Evolutionary conservation across 2,888 invertebrate genomes (phyloP).

Genomic region (Blera fallax): DNA sequence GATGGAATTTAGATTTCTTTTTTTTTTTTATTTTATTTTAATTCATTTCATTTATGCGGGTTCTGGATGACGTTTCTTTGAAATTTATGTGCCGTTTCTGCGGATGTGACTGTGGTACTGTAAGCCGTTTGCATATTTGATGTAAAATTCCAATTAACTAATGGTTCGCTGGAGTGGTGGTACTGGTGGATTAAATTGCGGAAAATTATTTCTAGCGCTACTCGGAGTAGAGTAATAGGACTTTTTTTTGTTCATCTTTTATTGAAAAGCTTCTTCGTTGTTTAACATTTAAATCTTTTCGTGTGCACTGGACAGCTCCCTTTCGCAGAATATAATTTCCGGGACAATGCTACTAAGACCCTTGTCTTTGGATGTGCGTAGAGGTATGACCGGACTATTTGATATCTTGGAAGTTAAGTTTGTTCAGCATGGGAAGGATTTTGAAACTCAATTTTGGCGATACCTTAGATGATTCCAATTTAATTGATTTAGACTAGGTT

Average conservation of each 20-base stretch:
- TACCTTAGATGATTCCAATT: too few species aligned
- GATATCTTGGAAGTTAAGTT: too few species aligned
- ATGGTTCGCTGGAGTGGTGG: constrained; percentile 28
- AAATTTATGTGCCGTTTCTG: constrained; percentile 2
- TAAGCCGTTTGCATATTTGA: constrained; percentile 36
- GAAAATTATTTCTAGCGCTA: constrained; percentile 1
- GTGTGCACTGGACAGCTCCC: not conserved
- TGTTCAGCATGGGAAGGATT: too few species aligned
- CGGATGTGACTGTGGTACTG: not conserved
- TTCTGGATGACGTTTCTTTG: constrained; percentile 4
- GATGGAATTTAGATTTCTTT: not conserved
- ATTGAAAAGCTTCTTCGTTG: not conserved
- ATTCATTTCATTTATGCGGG: not conserved
- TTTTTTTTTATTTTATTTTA: not conserved
- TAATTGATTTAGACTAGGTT: too few species aligned
- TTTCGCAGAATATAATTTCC: too few species aligned
- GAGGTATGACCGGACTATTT: too few species aligned
- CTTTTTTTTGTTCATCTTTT: too few species aligned
- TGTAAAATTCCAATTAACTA: constrained; percentile 50
- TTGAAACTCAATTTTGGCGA: too few species aligned
- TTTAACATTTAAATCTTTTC: too few species aligned
- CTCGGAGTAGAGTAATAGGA: too few species aligned
- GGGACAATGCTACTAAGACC: too few species aligned
- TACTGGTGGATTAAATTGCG: not conserved
- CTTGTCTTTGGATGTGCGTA: too few species aligned